Evolutionary conservation across 1,140 invertebrate species (phyloP).

Genomic region (Papilio helenus): DNA sequence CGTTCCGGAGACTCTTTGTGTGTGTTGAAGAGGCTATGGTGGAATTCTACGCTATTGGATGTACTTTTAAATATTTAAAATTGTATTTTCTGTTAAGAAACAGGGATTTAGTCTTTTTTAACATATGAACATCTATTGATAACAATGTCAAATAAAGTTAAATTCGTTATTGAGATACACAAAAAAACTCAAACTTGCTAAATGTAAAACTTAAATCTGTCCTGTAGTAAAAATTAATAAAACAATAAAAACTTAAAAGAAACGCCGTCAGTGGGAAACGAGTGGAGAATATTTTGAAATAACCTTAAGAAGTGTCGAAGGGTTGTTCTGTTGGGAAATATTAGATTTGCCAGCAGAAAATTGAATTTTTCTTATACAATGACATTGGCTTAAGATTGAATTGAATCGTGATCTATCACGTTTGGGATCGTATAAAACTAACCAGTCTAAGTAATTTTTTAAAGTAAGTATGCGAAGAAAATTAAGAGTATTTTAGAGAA

Average conservation of each 20-base stretch:
- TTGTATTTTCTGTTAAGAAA: background rate
- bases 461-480: no score
- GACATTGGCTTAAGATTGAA: constrained; percentile 16
- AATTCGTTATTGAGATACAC: no score
- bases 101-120: no score
- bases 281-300: background rate
- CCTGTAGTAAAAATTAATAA: background rate
- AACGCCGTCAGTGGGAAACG: background rate
- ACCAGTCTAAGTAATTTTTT: no score
- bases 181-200: no score
- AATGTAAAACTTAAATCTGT: background rate
- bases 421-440: background rate
- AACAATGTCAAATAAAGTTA: no score
- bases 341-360: background rate
- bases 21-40: background rate
- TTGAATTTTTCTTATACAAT: background rate
- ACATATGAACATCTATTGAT: no score
- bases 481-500: no score
- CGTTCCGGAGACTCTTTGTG: background rate
- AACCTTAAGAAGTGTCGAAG: background rate
- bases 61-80: background rate
- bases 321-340: background rate
- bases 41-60: background rate
- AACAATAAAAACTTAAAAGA: background rate
- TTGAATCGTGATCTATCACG: constrained; percentile 11